Conservation (phyloP, 2,888 invertebrate genomes). For the Thalpophila matura region DNA sequence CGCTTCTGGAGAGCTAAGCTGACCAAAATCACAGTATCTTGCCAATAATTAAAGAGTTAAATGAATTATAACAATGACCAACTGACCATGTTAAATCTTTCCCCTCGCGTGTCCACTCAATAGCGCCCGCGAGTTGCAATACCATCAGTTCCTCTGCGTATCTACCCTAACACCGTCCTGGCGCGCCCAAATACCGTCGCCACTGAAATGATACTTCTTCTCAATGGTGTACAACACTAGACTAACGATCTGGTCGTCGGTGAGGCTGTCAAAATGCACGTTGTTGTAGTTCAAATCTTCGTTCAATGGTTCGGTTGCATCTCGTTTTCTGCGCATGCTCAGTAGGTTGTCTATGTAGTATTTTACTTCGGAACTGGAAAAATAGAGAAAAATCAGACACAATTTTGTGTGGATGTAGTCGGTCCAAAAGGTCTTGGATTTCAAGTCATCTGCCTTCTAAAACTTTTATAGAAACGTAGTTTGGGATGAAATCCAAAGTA, state of each 20-base stretch:
- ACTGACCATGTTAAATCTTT: background rate
- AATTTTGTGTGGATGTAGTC: too few species aligned
- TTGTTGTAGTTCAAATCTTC: conserved; percentile 71
- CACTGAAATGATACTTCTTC: conserved; percentile 93
- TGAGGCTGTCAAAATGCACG: conserved; percentile 72
- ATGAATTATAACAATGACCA: background rate
- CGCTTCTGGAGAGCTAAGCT: background rate
- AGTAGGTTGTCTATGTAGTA: conserved; percentile 72
- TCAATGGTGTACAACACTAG: conserved; percentile 94
- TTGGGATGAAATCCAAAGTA: background rate
- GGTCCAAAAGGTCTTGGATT: too few species aligned
- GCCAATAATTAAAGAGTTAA: background rate
- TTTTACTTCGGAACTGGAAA: conserved; percentile 77
- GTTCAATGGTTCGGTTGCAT: conserved; percentile 37
- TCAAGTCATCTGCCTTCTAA: too few species aligned
- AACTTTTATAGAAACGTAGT: too few species aligned
- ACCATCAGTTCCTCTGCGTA: conserved; percentile 44
- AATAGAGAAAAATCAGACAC: too few species aligned
- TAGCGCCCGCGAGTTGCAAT: background rate
- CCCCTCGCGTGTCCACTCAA: background rate
- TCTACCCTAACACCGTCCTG: conserved; percentile 71
- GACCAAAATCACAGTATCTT: background rate
- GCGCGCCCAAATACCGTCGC: conserved; percentile 93
- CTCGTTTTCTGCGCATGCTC: conserved; percentile 55
- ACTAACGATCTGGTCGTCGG: conserved; percentile 90